A percentile compares a stretch with the other conserved stretches of the same genome.
Conservation (phyloP, 2,113 vertebrate species). For the Heterochromis multidens region DNA sequence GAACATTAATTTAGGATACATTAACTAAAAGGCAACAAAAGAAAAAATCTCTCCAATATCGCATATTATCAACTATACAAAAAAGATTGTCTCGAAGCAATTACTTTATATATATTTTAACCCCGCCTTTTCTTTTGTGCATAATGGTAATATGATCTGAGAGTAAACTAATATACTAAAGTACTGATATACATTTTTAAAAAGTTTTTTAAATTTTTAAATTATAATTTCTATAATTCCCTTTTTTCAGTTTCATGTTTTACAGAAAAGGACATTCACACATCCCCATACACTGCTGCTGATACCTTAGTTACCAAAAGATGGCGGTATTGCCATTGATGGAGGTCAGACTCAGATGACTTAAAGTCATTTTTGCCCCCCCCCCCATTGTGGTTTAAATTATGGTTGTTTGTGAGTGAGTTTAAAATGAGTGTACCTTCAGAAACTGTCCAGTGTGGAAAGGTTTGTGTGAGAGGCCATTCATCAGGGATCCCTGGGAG, state of each 20-base stretch:
- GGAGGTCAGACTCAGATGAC: background rate
- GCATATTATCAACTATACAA: background rate
- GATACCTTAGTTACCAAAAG: constrained; percentile 51
- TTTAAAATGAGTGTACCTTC: background rate
- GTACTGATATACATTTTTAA: background rate
- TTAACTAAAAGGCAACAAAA: background rate
- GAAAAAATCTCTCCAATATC: background rate
- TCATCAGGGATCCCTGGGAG: constrained; percentile 1
- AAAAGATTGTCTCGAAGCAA: background rate
- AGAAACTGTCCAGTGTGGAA: background rate
- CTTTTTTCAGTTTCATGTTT: background rate
- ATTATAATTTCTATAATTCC: background rate
- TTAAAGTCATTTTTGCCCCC: background rate
- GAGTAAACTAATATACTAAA: background rate
- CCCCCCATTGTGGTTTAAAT: background rate
- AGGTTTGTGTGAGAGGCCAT: background rate
- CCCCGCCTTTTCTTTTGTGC: background rate
- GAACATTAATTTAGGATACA: background rate
- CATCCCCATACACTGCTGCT: background rate
- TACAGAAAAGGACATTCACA: background rate
- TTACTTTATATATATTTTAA: background rate
- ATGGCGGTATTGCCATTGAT: constrained; percentile 64
- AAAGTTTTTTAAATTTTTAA: background rate
- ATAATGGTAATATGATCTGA: background rate
- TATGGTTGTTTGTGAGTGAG: constrained; percentile 12